phyloP scores from a whole-genome alignment of 2,113 vertebrate species.

The Syngnathus typhle region DNA sequence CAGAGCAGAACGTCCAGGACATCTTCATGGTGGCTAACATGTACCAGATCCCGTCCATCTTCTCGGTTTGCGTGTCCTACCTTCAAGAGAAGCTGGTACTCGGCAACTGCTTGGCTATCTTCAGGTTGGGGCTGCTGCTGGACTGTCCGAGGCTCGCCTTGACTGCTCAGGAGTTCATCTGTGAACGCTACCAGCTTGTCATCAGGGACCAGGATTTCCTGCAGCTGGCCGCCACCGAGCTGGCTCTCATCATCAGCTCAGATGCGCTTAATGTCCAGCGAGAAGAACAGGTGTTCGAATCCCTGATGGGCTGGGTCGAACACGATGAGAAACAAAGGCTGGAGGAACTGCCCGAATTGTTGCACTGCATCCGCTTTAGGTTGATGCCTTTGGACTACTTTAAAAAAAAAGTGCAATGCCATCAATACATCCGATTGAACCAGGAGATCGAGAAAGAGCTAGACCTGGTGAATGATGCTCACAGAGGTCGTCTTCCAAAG shows the following conservation, averaged over 20 bases:
- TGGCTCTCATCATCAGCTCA: constrained; percentile 81
- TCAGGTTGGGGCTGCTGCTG: constrained; percentile 83
- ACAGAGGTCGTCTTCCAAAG: constrained; percentile 77
- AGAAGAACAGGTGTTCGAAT: constrained; percentile 87
- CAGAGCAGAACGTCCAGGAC: constrained; percentile 87
- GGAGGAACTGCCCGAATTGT: constrained; percentile 78
- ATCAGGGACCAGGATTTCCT: constrained; percentile 83
- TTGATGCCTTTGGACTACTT: constrained; percentile 83
- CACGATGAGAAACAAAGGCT: constrained; percentile 69
- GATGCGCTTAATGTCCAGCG: constrained; percentile 82
- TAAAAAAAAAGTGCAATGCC: constrained; percentile 80
- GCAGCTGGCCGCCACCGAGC: constrained; percentile 78
- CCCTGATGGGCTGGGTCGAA: constrained; percentile 83
- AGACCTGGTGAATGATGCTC: constrained; percentile 84
- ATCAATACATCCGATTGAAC: constrained; percentile 73
- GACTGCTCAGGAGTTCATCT: constrained; percentile 82
- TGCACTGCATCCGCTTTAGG: constrained; percentile 89
- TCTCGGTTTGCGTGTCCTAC: constrained; percentile 89
- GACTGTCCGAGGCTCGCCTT: constrained; percentile 82
- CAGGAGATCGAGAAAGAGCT: constrained; percentile 85
- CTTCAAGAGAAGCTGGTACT: constrained; percentile 85
- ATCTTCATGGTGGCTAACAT: constrained; percentile 87
- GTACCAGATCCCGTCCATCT: constrained; percentile 94
- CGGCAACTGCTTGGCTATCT: constrained; percentile 88
- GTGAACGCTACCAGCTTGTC: constrained; percentile 78